A percentile compares a stretch with the other conserved stretches of the same genome.
phyloP scores from a whole-genome alignment of 2,888 invertebrate genomes.

The Ophion slaviceki region DNA sequence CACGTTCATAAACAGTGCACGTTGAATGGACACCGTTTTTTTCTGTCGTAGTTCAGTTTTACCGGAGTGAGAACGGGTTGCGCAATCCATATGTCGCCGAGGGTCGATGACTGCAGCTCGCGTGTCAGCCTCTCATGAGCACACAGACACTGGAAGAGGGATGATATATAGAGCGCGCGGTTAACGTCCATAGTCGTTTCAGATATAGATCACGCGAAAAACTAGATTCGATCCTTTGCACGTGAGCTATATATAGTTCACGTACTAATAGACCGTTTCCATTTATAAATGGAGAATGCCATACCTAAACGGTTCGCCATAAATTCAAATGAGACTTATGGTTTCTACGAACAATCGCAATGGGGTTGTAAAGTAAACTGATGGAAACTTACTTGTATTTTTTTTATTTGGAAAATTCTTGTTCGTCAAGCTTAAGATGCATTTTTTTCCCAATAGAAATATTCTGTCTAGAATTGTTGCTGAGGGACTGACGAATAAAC shows the following conservation, averaged over 20 bases:
- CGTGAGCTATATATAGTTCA: slow-evolving; percentile 27
- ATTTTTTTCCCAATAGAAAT: too few species aligned
- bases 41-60: slow-evolving; percentile 67
- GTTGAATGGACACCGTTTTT: slow-evolving; percentile 60
- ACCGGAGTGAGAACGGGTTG: slow-evolving; percentile 17
- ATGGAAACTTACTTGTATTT: too few species aligned
- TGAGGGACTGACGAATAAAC: too few species aligned
- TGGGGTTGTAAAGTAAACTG: neutral
- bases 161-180: slow-evolving; percentile 63
- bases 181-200: slow-evolving; percentile 75
- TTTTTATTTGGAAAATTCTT: too few species aligned
- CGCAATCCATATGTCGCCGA: slow-evolving; percentile 50
- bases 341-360: neutral
- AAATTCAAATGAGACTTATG: neutral
- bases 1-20: slow-evolving; percentile 1
- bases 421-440: too few species aligned
- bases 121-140: slow-evolving; percentile 78
- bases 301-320: neutral
- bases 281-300: slow-evolving; percentile 9
- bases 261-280: slow-evolving; percentile 23
- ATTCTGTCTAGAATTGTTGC: too few species aligned
- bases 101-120: slow-evolving; percentile 81
- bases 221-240: slow-evolving; percentile 53
- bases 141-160: slow-evolving; percentile 8
- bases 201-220: slow-evolving; percentile 77